Base-by-base conservation (phyloP, 2,888 invertebrate genomes). In the Chalcosyrphus nemorum region DNA sequence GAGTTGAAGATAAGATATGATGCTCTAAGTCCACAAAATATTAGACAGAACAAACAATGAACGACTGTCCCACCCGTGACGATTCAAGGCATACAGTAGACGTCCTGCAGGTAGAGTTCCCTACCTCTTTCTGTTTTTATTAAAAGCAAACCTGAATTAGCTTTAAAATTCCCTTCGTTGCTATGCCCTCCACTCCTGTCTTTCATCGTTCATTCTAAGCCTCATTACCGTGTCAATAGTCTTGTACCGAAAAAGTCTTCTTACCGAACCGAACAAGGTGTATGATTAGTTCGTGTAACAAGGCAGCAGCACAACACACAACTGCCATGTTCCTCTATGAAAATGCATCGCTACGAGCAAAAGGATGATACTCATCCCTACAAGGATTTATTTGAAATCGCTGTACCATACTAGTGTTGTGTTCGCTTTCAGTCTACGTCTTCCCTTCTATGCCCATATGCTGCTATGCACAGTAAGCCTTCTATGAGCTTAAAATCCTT, bases 261-360 rank as follows among this genome's bases (percentile, higher is more conserved):
- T 15, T 68, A 35, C 3, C 24, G 54, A 68, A 68, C 38, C 21
- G 13, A 70, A 70, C 61, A 50, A 75, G 68, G 61, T 63, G 68
- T 70, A 70, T 81, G 81, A 81, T 81, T 81, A 81, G 81, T 75
- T 68, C 68, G 47, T 63, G 21, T 54, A 63, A 75, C 61, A 68
- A 70, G 43, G 47, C 70, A 24, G n/a, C n/a, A n/a, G n/a, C n/a
- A n/a, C n/a, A 13, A 15, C 41, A 27, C 7, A 21, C 32, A 21
- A 4, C 27, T 21, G 29, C 7, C 35, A 38, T 47, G 17, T n/a
- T 5, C 50, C 3, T 21, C 13, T 27, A 7, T 13, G 0, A 2
- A 21, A 43, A 59, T 66, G 52, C 65, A 78, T 57, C 72, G 32
- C 24, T 43, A n/a, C 21, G 15, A 32, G 17, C 52, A 59, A 54